Evolutionary conservation across 1,140 invertebrate genomes (phyloP).

Genomic region (Mylabris phalerata): DNA sequence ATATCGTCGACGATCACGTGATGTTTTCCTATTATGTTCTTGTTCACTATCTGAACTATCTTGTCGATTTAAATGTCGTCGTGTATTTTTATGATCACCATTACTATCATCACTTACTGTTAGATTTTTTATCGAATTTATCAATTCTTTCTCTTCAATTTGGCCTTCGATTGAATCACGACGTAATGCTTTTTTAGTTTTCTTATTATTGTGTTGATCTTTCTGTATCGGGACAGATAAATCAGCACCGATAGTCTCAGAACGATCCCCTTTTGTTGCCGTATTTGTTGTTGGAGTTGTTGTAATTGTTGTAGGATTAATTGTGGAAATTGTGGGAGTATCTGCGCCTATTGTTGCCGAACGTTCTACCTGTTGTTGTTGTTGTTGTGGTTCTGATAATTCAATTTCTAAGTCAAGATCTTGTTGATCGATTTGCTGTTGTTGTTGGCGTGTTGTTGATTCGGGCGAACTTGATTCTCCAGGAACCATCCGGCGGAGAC

Average conservation of each 20-base stretch:
- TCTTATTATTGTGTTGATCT: background rate
- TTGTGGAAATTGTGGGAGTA: conserved; percentile 28
- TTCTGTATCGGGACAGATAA: background rate
- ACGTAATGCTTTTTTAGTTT: background rate
- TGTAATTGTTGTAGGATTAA: conserved; percentile 13
- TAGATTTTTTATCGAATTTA: conserved; percentile 30
- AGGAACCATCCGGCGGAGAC: conserved; percentile 52
- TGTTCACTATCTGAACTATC: conserved; percentile 37
- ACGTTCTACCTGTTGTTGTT: conserved; percentile 20
- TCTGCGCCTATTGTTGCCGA: conserved; percentile 40
- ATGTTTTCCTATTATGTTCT: conserved; percentile 19
- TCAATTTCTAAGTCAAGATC: conserved; percentile 12
- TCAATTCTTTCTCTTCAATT: conserved; percentile 20
- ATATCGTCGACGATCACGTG: background rate
- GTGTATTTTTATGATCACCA: background rate
- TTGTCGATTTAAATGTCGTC: conserved; percentile 24
- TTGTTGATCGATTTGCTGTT: conserved; percentile 7
- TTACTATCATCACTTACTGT: conserved; percentile 32
- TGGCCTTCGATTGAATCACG: conserved; percentile 14
- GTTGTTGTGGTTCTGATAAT: conserved; percentile 31
- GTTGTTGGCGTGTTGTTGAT: conserved; percentile 8
- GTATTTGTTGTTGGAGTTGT: background rate
- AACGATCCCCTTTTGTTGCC: conserved; percentile 17
- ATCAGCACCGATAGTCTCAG: conserved; percentile 26
- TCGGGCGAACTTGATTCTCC: conserved; percentile 45